phyloP scores from a whole-genome alignment of 2,797 vertebrate species.

The Todus mexicanus region DNA sequence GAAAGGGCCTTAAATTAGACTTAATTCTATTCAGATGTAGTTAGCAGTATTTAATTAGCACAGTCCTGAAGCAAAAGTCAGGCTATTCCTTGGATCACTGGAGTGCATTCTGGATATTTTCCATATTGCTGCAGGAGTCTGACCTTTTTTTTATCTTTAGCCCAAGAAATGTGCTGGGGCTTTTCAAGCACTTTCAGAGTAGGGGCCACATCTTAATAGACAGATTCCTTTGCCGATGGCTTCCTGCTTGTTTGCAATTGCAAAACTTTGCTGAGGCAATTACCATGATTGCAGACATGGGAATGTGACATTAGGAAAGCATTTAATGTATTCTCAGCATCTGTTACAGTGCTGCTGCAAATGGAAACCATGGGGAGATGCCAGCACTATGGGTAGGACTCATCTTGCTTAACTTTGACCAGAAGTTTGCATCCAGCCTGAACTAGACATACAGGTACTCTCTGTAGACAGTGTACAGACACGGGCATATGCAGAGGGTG shows the following conservation, averaged over 20 bases:
- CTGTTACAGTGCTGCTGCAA: constrained; percentile 43
- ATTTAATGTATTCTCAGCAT: constrained; percentile 57
- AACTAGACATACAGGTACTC: neutral
- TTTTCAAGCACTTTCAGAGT: constrained; percentile 36
- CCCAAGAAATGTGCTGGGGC: constrained; percentile 8
- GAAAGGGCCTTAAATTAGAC: constrained; percentile 50
- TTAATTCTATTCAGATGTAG: constrained; percentile 58
- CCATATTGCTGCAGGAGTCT: constrained; percentile 42
- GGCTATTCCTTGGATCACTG: constrained; percentile 9
- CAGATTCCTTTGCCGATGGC: constrained; percentile 43
- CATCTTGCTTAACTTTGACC: neutral
- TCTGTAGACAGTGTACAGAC: neutral
- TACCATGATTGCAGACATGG: constrained; percentile 44
- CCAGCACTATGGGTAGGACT: neutral
- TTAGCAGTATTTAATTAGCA: constrained; percentile 59
- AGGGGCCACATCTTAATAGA: constrained; percentile 1
- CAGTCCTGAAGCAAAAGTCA: constrained; percentile 47
- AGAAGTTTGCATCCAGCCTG: neutral
- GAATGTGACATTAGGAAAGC: constrained; percentile 63
- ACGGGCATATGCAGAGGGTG: neutral
- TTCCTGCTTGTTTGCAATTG: constrained; percentile 43
- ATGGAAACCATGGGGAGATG: constrained; percentile 43
- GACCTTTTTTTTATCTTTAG: constrained; percentile 9
- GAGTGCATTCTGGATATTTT: constrained; percentile 27
- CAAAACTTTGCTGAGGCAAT: constrained; percentile 46